Base-by-base conservation (phyloP, 2,888 invertebrate genomes). In the Molorchus minor region DNA sequence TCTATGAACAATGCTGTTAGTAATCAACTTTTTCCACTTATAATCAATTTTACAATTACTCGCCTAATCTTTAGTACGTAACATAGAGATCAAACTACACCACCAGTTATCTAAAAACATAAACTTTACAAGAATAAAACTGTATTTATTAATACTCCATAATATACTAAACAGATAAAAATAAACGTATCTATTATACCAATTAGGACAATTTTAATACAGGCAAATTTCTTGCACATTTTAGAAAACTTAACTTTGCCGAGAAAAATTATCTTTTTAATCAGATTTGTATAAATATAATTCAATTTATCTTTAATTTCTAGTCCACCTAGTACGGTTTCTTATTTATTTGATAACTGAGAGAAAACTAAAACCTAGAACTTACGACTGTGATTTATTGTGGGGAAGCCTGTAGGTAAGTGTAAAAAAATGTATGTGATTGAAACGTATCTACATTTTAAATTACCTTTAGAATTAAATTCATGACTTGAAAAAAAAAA, bases 121-220 rank as follows among this genome's bases (percentile, higher is more conserved):
- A n/a, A n/a, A n/a, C n/a, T n/a, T n/a, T n/a, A n/a, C n/a, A n/a
- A n/a, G n/a, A n/a, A n/a, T n/a, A n/a, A n/a, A n/a, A n/a, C n/a
- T n/a, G n/a, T n/a, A n/a, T n/a, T n/a, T n/a, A n/a, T 12, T 56
- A 47, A 56, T 56, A 56, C 45, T 35, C n/a, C 38, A 10, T 29
- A 15, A 19, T 29, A 20, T 16, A 53, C 3, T 12, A 25, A 20
- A 51, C 36, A 12, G 19, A 38, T 17, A 19, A 1, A 52, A 52
- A 45, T 44, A 7, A 13, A 21, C 25, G 19, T 40, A 19, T 7
- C n/a, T n/a, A n/a, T n/a, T 33, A 33, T 33, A n/a, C 10, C 12
- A 13, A 44, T 3, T 25, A 13, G 29, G 8, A 5, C 25, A 44
- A 29, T 29, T 44, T 7, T 25, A 25, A 8, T 25, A 25, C 25